Evolutionary conservation across 92 coral and sea anemone species (phyloP), one percentile per base, ranked within the genome.

Genomic region (Zoanthus gigantus): DNA sequence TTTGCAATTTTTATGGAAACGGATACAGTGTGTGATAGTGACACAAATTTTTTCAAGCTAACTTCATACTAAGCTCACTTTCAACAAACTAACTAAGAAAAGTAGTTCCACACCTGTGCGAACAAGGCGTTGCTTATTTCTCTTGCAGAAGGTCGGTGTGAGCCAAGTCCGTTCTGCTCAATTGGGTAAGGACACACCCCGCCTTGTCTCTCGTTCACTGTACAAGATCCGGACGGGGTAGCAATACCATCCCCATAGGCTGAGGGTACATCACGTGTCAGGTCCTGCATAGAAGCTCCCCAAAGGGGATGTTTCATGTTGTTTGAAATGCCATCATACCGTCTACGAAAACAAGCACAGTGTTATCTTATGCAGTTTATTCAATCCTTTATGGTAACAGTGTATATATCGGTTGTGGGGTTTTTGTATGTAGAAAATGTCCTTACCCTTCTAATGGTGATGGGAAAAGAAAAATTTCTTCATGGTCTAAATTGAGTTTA

Each of bases 271-370:
- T 92, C 94, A 85, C 98, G 98, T 77, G 94, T 45, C 52, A 96
- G 85, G 80, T 93, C 90, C 83, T 93, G 92, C 91, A 77, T 63
- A 2, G 88, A 90, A 17, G 98, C 95, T 9, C 98, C 98, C 98
- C 98, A 93, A 73, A 75, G 76, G n/a, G 91, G 84, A 78, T 96
- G 91, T 2, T 88, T 66, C 87, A 85, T 90, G 81, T 96, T 96
- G 92, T 96, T 94, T 14, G 95, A 94, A 31, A 90, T 88, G 15
- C 98, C 98, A 71, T 96, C 98, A 14, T 91, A 83, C 50, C 98
- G 95, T 83, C 98, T 96, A 32, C 37, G 46, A 52, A 90, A 76
- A 78, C 16, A 47, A 7, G 17, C 54, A 0, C 28, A 44, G 45
- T 46, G 46, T n/a, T 58, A 32, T n/a, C 14, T 6, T 28, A 18